These are phyloP conservation scores for Rhinichthys klamathensis DNA, from an alignment of 2,113 vertebrate genomes.

Conservation along the genomic window DNA sequence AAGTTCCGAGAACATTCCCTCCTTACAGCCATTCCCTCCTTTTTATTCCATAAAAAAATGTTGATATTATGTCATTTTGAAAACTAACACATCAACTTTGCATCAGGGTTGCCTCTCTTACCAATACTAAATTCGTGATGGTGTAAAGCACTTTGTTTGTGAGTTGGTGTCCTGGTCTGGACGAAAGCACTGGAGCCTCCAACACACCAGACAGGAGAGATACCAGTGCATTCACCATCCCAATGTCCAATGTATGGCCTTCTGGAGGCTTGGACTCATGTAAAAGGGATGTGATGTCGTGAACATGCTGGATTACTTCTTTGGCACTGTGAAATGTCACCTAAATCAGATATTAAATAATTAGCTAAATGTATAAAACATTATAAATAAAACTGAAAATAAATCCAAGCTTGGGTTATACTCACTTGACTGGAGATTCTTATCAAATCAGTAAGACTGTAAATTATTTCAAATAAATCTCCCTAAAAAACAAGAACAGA, in stretches of 20 bases:
- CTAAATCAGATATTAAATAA: conserved; percentile 56
- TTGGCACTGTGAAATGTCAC: conserved; percentile 66
- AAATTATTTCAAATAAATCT: conserved; percentile 67
- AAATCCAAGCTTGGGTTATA: neutral
- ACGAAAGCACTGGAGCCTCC: conserved; percentile 54
- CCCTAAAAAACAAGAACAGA: conserved; percentile 58
- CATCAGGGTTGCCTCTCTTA: conserved; percentile 60
- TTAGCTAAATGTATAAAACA: neutral
- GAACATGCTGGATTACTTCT: conserved; percentile 59
- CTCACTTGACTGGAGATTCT: conserved; percentile 73
- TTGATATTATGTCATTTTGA: neutral
- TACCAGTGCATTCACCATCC: conserved; percentile 60
- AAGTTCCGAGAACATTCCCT: too few species aligned
- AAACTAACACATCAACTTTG: neutral
- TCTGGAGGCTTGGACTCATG: neutral
- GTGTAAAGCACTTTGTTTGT: conserved; percentile 66
- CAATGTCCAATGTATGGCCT: conserved; percentile 42
- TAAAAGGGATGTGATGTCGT: conserved; percentile 54
- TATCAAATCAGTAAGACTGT: conserved; percentile 73
- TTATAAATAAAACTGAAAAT: neutral
- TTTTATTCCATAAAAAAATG: too few species aligned
- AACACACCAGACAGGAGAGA: conserved; percentile 70
- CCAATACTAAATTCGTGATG: conserved; percentile 74
- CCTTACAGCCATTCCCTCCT: too few species aligned
- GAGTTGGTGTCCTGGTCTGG: conserved; percentile 43